phyloP scores from a whole-genome alignment of 2,888 invertebrate species.

The Acheta domesticus region DNA sequence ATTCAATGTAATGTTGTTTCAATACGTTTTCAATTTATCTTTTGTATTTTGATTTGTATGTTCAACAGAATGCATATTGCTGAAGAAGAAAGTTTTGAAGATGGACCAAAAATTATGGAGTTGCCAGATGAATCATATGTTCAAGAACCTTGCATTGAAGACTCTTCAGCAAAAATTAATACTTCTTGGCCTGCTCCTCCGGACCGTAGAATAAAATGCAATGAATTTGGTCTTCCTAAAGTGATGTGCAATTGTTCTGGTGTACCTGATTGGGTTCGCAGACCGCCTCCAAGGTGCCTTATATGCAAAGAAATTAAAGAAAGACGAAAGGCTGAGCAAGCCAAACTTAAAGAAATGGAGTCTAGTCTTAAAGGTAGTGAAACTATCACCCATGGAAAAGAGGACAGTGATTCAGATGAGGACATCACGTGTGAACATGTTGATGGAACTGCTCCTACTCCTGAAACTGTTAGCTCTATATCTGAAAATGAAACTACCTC shows the following conservation, averaged over 20 bases:
- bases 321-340: slow-evolving; percentile 18
- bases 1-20: too few relatives aligned
- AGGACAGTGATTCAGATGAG: neutral
- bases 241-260: slow-evolving; percentile 35
- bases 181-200: slow-evolving; percentile 20
- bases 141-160: neutral
- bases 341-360: neutral
- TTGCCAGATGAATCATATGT: neutral
- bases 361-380: neutral
- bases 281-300: slow-evolving; percentile 22
- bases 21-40: too few relatives aligned
- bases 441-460: neutral
- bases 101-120: neutral
- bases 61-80: slow-evolving; percentile 23
- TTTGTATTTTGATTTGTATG: too few relatives aligned
- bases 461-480: neutral
- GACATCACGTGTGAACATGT: neutral
- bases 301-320: slow-evolving; percentile 19
- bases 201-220: slow-evolving; percentile 33
- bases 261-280: slow-evolving; percentile 25
- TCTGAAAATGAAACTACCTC: neutral
- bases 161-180: neutral
- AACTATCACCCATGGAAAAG: neutral
- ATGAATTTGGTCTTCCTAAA: slow-evolving; percentile 37
- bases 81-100: slow-evolving; percentile 25